Percentiles rank a stretch among this genome's conserved stretches.
Conservation (phyloP, 2,113 vertebrate genomes). For the Dissostichus mawsoni region DNA sequence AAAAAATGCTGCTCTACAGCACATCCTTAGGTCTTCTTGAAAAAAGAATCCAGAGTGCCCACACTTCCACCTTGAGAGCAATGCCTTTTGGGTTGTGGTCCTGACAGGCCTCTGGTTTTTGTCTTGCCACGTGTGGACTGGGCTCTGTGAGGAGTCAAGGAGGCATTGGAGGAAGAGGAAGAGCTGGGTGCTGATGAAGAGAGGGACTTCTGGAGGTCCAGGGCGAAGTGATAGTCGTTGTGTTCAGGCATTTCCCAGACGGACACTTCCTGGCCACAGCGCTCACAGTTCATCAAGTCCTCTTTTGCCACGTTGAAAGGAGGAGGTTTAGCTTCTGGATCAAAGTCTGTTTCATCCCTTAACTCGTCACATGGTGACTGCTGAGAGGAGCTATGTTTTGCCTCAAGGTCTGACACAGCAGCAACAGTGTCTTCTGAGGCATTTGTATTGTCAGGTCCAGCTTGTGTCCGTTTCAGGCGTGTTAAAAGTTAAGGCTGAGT, state of each 20-base stretch:
- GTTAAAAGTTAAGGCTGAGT: not conserved
- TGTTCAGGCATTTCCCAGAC: constrained; percentile 96
- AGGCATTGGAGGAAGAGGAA: constrained; percentile 18
- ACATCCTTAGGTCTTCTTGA: constrained; percentile 82
- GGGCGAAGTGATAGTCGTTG: constrained; percentile 93
- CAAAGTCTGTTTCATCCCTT: not conserved
- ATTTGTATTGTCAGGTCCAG: not conserved
- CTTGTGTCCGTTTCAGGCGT: not conserved
- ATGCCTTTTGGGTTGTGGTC: constrained; percentile 83
- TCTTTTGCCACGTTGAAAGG: constrained; percentile 57
- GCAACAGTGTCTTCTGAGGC: constrained; percentile 3
- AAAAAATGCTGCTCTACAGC: not conserved
- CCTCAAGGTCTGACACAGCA: constrained; percentile 2
- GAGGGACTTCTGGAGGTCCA: constrained; percentile 92
- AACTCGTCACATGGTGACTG: constrained; percentile 18
- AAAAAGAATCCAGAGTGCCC: constrained; percentile 91
- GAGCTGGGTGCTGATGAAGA: constrained; percentile 57
- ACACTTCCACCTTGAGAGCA: constrained; percentile 74
- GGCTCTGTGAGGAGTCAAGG: constrained; percentile 42
- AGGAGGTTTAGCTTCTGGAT: not conserved
- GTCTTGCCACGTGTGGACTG: constrained; percentile 80
- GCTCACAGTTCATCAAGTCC: constrained; percentile 88
- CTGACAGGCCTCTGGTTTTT: constrained; percentile 78
- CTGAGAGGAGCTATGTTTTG: not conserved
- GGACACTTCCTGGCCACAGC: constrained; percentile 86